Base-by-base conservation (phyloP, 2,888 invertebrate species). In the Diarsia brunnea region DNA sequence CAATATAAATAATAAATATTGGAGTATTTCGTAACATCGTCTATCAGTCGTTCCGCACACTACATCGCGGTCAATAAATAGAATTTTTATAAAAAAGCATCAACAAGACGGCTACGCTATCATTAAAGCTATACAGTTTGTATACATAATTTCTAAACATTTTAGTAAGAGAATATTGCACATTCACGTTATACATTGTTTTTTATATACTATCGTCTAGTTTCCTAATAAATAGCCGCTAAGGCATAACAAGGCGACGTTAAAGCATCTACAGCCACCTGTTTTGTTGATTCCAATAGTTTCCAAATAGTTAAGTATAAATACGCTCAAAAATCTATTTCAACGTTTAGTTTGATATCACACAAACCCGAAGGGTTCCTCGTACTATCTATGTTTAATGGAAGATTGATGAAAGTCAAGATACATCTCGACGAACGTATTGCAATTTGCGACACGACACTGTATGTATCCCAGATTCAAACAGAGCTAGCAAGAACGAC, bases 91-190 rank as follows among this genome's bases (percentile, higher is more conserved):
- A 95, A 95, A 96, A 95, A 96, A 96, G 95, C 96, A 92, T 95
- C 93, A 96, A 96, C 96, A 95, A 95, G 95, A 96, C 95, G 94
- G 93, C 96, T 96, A 96, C 94, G 88, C 95, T 95, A 95, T 93
- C 89, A 92, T 96, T 96, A 96, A 95, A 95, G 95, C 95, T 96
- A 96, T 94, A 96, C 93, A 94, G 85, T 95, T 95, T 96, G 96
- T 96, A 96, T 96, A 96, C 94, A 95, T 95, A 95, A 94, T 93
- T 93, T 95, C 95, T 95, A 95, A 95, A 95, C 89, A 93, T 91
- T 92, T 95, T 94, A 93, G 93, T 96, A 96, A 92, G 95, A 96
- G 95, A 95, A 95, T 96, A 96, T 95, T 95, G 95, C 96, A 96
- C 95, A 93, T 93, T 90, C 92, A 92, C 92, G 90, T 92, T 92